Base-by-base conservation (phyloP, 1,140 invertebrate species). In the Mamestra configurata region DNA sequence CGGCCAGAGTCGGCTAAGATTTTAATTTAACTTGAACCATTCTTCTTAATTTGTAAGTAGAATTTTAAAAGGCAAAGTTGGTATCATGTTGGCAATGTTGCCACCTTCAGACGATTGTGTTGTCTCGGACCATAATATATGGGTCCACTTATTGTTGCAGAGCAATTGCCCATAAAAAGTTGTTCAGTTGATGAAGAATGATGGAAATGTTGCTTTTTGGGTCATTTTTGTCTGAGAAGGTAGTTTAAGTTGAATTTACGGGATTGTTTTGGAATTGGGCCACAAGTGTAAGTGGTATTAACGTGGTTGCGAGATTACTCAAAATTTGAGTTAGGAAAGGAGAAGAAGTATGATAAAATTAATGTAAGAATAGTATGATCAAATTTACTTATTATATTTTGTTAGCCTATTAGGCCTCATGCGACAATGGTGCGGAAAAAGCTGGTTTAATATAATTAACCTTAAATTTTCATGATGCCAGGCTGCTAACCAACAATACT, bases 21-120 rank as follows among this genome's bases (percentile, higher is more conserved):
- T 92, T 92, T 92, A 90, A 92, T 92, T 92, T 91, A 92, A 92
- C 88, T 92, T 92, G 40, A 70, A 70, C 85, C 90, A 91, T 92
- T 91, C 85, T 89, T 92, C 89, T 90, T 91, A 90, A 92, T 92
- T 92, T 92, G 88, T 88, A 88, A 86, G 81, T 86, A 78, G 82
- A 89, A 81, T 89, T 91, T 88, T 86, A 81, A 85, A 87, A 82
- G 72, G 66, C 53, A 79, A 83, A 86, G 83, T 79, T 82, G 61
- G 27, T 37, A 37, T 37, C 59, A 11, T 31, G 59, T 64, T 64
- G 18, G 59, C 59, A 27, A 7, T 13, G 37, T 73, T 37, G 51
- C 66, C 24, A 57, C 51, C 51, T 55, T 37, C 18, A 20, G 31
- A 49, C 73, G 64, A 76, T 76, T 76, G 57, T 43, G 13, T 40